These are phyloP conservation scores for Pseudomyrmex cubaensis DNA, from an alignment of 1,140 invertebrate species.

Conservation along the genomic window DNA sequence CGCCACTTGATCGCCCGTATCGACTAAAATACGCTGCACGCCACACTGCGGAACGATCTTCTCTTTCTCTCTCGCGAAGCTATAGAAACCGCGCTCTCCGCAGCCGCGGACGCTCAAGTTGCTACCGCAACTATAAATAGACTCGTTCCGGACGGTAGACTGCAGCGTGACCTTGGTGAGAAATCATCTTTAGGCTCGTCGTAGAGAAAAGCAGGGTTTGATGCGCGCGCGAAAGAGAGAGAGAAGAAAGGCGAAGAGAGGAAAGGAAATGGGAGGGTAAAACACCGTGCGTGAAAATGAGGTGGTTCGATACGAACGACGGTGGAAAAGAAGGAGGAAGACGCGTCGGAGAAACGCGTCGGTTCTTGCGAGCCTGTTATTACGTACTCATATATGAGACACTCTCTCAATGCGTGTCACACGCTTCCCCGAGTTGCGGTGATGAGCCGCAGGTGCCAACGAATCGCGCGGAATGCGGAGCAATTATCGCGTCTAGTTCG, in stretches of 20 bases:
- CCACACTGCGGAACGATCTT: conserved; percentile 21
- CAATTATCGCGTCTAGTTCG: conserved; percentile 51
- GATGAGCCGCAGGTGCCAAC: background rate
- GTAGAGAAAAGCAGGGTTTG: conserved; percentile 19
- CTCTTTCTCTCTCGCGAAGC: background rate
- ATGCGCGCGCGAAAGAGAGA: background rate
- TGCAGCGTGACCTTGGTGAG: conserved; percentile 64
- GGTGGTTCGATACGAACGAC: background rate
- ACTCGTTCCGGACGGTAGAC: conserved; percentile 57
- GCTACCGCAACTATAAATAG: conserved; percentile 68
- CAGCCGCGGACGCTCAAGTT: conserved; percentile 6
- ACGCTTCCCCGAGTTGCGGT: background rate
- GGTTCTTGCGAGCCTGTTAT: conserved; percentile 49
- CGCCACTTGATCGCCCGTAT: conserved; percentile 29
- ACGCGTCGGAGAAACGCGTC: background rate
- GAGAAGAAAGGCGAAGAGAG: background rate
- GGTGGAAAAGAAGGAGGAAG: conserved; percentile 10
- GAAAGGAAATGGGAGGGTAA: too few relatives aligned
- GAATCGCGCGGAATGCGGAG: conserved; percentile 42
- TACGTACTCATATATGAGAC: conserved; percentile 47
- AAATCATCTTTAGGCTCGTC: conserved; percentile 58
- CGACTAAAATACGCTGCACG: conserved; percentile 19
- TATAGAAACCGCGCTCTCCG: conserved; percentile 1
- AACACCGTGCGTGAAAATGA: conserved; percentile 43
- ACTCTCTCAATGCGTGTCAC: background rate